Base-by-base conservation (phyloP, 1,140 invertebrate genomes). In the Zaprionus nigranus region DNA sequence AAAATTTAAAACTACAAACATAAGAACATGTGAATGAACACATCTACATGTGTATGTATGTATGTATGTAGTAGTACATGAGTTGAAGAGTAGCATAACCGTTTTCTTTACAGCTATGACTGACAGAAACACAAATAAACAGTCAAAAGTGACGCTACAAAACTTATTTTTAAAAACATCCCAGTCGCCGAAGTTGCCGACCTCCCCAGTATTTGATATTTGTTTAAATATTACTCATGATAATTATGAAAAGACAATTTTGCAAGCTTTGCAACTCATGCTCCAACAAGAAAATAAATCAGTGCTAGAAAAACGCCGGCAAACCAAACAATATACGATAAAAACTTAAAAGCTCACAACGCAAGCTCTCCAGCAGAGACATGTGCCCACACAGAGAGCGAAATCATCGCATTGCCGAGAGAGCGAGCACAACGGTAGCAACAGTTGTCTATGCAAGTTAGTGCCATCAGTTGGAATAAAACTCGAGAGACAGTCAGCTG, bases 381-480 rank as follows among this genome's bases (percentile, higher is more conserved):
- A 57, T n/a, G 53, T 54, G 15, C 5, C 12, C 22, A 13, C n/a
- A 9, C 22, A 66, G 56, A 61, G 64, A 74, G 28, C 57, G 28
- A 61, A 60, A 74, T 46, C 63, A 38, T 22, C 22, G 54, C n/a
- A n/a, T 53, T 7, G 22, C 1, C 6, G 5, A 20, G 13, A 30
- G 30, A 61, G 66, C 22, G 17, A 2, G n/a, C n/a, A n/a, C n/a
- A 56, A n/a, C 22, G 15, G 22, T 1, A 43, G 65, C 64, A 74
- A 74, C 71, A 74, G 65, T 61, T 68, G 71, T 43, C 56, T 67
- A 30, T n/a, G 34, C 5, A 38, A 24, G 22, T 30, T 56, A 17
- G 62, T 56, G 17, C 24, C 34, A 40, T 43, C 26, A 56, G 71
- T 68, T 62, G n/a, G 38, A 24, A 75, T 75, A 75, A 69, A 68